Conservation (phyloP, 2,888 invertebrate species). For the Dolomedes plantarius region DNA sequence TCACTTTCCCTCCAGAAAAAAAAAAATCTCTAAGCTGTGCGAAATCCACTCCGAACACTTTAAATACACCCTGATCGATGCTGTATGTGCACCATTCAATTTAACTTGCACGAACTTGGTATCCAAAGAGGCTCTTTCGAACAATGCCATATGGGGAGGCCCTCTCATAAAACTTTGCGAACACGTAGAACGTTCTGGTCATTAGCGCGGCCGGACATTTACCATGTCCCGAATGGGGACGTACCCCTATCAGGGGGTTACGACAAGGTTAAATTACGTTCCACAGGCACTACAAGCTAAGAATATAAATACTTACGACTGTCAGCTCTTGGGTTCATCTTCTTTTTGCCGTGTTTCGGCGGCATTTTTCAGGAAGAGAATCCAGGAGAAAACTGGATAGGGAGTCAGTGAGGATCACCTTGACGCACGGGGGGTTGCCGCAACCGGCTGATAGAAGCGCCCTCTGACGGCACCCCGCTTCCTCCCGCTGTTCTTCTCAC, state of each 20-base stretch:
- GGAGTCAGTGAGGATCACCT: conserved; percentile 60
- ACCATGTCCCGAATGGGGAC: not conserved
- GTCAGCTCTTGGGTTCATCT: conserved; percentile 54
- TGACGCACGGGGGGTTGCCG: conserved; percentile 55
- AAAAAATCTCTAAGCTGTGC: too few species aligned
- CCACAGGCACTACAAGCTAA: not conserved
- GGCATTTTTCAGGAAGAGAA: conserved; percentile 53
- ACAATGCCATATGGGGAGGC: not conserved
- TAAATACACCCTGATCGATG: too few species aligned
- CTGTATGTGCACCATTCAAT: too few species aligned
- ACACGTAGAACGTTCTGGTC: not conserved
- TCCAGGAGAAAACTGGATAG: not conserved
- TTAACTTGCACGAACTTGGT: too few species aligned
- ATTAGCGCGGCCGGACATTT: not conserved
- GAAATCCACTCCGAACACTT: too few species aligned
- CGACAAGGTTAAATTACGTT: not conserved
- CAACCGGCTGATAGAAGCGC: conserved; percentile 35
- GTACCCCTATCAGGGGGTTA: not conserved
- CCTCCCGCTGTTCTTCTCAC: not conserved
- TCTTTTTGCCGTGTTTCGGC: conserved; percentile 68
- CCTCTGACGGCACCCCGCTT: conserved; percentile 26
- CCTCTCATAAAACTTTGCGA: not conserved
- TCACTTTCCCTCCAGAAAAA: too few species aligned
- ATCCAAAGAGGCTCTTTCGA: too few species aligned
- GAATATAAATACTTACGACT: conserved; percentile 54